Conservation (phyloP, 2,797 vertebrate species). For the Labroides dimidiatus region DNA sequence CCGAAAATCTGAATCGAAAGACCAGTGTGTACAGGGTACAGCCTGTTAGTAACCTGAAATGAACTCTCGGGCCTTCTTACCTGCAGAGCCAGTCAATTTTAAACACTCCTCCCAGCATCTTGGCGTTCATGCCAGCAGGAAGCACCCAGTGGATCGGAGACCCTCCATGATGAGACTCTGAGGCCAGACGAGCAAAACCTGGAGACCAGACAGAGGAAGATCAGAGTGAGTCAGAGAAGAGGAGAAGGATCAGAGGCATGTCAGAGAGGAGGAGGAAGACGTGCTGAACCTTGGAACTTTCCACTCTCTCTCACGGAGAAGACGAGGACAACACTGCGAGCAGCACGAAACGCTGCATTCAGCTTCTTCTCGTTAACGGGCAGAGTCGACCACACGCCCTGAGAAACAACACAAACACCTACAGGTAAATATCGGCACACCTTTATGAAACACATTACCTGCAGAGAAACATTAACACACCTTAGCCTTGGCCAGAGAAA, state of each 20-base stretch:
- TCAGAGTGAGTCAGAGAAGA: not conserved
- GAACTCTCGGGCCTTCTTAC: slow-evolving; percentile 64
- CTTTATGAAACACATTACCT: no score
- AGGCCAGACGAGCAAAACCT: slow-evolving; percentile 96
- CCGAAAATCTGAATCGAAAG: no score
- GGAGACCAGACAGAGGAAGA: no score
- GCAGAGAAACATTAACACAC: slow-evolving; percentile 66
- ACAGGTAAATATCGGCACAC: no score
- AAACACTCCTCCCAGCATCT: slow-evolving; percentile 99
- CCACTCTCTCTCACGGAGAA: slow-evolving; percentile 98
- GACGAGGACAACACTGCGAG: slow-evolving; percentile 95
- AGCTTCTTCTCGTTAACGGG: slow-evolving; percentile 99
- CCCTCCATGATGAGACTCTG: slow-evolving; percentile 96
- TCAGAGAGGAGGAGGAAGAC: not conserved
- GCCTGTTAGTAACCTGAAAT: no score
- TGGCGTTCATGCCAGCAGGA: slow-evolving; percentile 97
- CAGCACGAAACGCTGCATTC: slow-evolving; percentile 93
- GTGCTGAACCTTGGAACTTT: slow-evolving; percentile 93
- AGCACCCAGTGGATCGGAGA: slow-evolving; percentile 99
- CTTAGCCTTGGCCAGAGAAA: slow-evolving; percentile 98
- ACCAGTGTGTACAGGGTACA: no score
- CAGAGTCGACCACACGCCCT: slow-evolving; percentile 98
- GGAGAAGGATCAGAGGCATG: not conserved
- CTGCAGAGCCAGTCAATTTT: slow-evolving; percentile 99
- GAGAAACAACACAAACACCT: not conserved